These are phyloP conservation scores for Acromyrmex heyeri DNA, from an alignment of 1,140 invertebrate genomes.

Conservation along the genomic window DNA sequence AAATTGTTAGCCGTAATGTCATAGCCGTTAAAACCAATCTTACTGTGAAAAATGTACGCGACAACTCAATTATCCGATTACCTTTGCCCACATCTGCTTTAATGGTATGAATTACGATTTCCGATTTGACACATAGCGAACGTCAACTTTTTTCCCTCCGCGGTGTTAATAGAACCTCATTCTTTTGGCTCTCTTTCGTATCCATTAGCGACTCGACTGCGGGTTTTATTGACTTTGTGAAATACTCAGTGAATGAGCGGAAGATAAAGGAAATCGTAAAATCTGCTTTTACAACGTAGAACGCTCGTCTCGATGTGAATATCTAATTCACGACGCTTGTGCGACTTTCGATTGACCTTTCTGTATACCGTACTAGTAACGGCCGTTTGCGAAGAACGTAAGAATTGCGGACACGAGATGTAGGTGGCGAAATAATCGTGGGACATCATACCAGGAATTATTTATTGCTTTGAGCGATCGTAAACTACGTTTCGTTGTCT, in stretches of 20 bases:
- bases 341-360: slow-evolving; percentile 58
- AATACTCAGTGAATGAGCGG: slow-evolving; percentile 46
- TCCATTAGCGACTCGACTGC: slow-evolving; percentile 35
- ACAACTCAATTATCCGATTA: slow-evolving; percentile 44
- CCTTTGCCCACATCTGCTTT: background rate
- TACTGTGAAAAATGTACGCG: background rate
- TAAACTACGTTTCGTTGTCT: slow-evolving; percentile 68
- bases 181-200: slow-evolving; percentile 45
- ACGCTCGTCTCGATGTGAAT: slow-evolving; percentile 31
- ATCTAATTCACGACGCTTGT: slow-evolving; percentile 49
- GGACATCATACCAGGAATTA: slow-evolving; percentile 60
- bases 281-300: slow-evolving; percentile 22
- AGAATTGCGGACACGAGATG: slow-evolving; percentile 29
- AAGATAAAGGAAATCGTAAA: slow-evolving; percentile 50
- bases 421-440: slow-evolving; percentile 58
- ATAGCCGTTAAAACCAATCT: slow-evolving; percentile 5
- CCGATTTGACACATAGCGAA: background rate
- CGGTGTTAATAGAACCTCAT: slow-evolving; percentile 42
- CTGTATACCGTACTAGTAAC: background rate
- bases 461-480: slow-evolving; percentile 61
- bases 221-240: slow-evolving; percentile 37
- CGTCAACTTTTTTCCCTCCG: background rate
- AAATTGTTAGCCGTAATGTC: slow-evolving; percentile 26
- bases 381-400: slow-evolving; percentile 37
- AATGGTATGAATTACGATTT: slow-evolving; percentile 13